Evolutionary conservation across 2,113 vertebrate species (phyloP), one percentile per base, ranked within the genome.

Genomic region (Lutjanus erythropterus): DNA sequence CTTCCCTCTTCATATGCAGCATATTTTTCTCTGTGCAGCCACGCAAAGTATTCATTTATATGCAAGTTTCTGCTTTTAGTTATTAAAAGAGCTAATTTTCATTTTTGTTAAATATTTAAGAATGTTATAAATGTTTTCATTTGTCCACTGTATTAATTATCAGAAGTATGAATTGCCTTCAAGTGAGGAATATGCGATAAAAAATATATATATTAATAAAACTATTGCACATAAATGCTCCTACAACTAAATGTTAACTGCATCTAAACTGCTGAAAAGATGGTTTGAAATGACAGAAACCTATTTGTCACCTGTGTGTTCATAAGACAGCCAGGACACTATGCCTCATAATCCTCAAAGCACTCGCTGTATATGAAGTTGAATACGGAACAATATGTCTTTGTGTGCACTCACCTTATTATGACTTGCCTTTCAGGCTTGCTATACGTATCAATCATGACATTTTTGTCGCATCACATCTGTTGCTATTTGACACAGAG

Each of bases 401-500:
- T 29, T 55, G 53, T 33, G 9, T 33, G 31, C 29, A 33, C 55
- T 11, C 16, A 21, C 10, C 18, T 21, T 10, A 29, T 56, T 18
- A 56, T 9, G 53, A 33, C 35, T 35, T 58, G 55, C 27, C 27
- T 27, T 53, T 53, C 14, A 27, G 25, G 25, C 14, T 25, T 41
- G 19, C 23, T 5, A 62, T 39, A 9, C 31, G 12, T 41, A 37
- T 68, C 31, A 16, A 75, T 56, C 8, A 12, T 41, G 58, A 65
- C 72, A 47, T 39, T 3, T 50, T 23, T 33, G 44, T 60, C 42
- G 12, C 39, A 11, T 81, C 71, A 37, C 64, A 55, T 81, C 29
- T 62, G 29, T 14, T 47, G 21, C 44, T 31, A 9, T 67, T 67
- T 74, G 29, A 44, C 33, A 46, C 8, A 31, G 37, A 15, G 18